Conservation (phyloP, 1,140 invertebrate genomes). For the Musca domestica region DNA sequence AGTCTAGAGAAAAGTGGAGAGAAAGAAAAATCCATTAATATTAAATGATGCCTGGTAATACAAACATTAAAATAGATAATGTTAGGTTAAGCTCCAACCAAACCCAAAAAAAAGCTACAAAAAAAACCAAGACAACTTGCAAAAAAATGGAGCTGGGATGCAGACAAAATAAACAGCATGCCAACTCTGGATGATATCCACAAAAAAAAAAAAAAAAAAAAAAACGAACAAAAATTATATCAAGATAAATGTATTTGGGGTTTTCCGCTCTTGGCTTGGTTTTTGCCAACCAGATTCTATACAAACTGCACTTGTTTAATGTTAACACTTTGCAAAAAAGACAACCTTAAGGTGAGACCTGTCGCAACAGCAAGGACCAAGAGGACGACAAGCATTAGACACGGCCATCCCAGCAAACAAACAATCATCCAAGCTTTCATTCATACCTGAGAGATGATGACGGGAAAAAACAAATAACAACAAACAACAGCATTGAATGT, state of each 20-base stretch:
- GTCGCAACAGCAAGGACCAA: not conserved
- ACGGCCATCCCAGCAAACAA: too few relatives aligned
- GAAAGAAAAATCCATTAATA: conserved; percentile 19
- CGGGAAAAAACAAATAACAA: not conserved
- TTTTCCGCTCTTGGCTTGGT: not conserved
- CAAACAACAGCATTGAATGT: not conserved
- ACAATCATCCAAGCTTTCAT: too few relatives aligned
- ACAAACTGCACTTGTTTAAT: conserved; percentile 4
- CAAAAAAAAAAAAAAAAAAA: not conserved
- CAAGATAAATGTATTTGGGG: conserved; percentile 16
- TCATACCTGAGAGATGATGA: too few relatives aligned
- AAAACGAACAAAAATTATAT: conserved; percentile 3
- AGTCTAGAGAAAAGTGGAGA: too few relatives aligned
- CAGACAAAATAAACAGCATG: too few relatives aligned
- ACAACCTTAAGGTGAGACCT: not conserved
- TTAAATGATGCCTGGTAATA: conserved; percentile 19
- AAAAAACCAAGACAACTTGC: not conserved
- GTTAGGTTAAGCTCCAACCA: conserved; percentile 1
- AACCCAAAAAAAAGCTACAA: too few relatives aligned
- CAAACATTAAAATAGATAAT: conserved; percentile 16
- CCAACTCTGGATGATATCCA: too few relatives aligned
- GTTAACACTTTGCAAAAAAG: conserved; percentile 5
- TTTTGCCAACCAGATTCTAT: not conserved
- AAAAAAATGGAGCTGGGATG: too few relatives aligned
- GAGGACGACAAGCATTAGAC: not conserved